phyloP scores from a whole-genome alignment of 2,113 vertebrate genomes.

The Sinocyclocheilus rhinocerous region DNA sequence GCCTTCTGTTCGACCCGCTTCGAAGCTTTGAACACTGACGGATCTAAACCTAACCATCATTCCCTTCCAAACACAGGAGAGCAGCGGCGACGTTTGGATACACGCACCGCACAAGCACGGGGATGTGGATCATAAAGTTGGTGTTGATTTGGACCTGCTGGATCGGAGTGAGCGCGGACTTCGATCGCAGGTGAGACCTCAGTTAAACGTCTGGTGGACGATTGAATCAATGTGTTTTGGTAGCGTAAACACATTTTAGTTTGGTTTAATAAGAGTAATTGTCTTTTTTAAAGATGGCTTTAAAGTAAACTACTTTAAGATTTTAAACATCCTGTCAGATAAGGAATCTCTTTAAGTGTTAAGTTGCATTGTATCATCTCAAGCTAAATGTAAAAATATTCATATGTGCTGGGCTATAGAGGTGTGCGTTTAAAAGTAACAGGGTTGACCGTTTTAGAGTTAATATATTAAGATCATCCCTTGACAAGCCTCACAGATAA shows the following conservation, averaged over 20 bases:
- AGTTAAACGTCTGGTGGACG: background rate
- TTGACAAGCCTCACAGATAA: background rate
- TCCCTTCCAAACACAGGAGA: background rate
- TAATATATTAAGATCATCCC: background rate
- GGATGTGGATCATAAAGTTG: slow-evolving; percentile 74
- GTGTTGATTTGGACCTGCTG: slow-evolving; percentile 74
- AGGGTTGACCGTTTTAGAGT: background rate
- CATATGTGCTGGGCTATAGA: background rate
- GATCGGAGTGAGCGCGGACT: slow-evolving; percentile 79
- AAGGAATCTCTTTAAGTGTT: background rate
- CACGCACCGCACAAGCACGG: slow-evolving; percentile 65
- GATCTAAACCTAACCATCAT: slow-evolving; percentile 34
- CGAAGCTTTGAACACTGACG: background rate
- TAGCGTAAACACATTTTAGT: background rate
- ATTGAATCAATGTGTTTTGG: background rate
- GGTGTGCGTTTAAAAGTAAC: background rate
- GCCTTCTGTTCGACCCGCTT: slow-evolving; percentile 35
- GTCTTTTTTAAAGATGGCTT: background rate
- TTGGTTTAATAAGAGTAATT: background rate
- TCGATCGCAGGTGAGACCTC: slow-evolving; percentile 85
- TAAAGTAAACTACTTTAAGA: background rate
- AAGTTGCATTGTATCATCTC: background rate
- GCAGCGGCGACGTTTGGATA: slow-evolving; percentile 27
- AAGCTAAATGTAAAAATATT: background rate
- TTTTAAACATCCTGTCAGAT: background rate